Percentiles rank a stretch among this genome's conserved stretches.
These are phyloP conservation scores for Malthinus flaveolus DNA, from an alignment of 2,888 invertebrate genomes.

Conservation along the genomic window DNA sequence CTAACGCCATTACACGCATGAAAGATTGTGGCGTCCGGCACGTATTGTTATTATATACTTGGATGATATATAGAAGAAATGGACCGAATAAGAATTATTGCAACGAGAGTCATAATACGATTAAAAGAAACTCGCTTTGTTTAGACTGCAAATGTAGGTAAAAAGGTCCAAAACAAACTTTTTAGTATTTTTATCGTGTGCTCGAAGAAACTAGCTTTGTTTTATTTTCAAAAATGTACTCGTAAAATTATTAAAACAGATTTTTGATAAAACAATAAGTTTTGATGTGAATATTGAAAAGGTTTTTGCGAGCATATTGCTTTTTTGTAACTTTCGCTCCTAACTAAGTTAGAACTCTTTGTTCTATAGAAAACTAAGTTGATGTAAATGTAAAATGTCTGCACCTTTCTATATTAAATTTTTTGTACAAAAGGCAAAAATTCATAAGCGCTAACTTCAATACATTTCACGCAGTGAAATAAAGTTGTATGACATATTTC, in stretches of 20 bases:
- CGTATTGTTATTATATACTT: constrained; percentile 19
- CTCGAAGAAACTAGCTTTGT: background rate
- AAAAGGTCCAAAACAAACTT: background rate
- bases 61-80: constrained; percentile 16
- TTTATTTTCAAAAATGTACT: background rate
- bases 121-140: background rate
- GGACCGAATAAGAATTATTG: constrained; percentile 14
- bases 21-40: constrained; percentile 15
- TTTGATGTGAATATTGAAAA: no score
- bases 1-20: constrained; percentile 27
- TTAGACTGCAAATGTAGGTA: no score
- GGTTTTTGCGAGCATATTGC: no score
- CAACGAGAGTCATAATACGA: background rate
- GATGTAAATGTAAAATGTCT: background rate
- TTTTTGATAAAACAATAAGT: no score
- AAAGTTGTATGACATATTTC: constrained; percentile 15
- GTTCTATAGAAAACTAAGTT: background rate
- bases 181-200: background rate
- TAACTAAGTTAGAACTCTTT: no score
- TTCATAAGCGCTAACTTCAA: constrained; percentile 15
- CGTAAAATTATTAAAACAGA: background rate
- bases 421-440: constrained; percentile 11
- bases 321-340: no score
- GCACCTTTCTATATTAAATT: constrained; percentile 3
- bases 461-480: constrained; percentile 13